A percentile compares a stretch with the other conserved stretches of the same genome.
Evolutionary conservation across 2,797 vertebrate species (phyloP).

Genomic region (Platalea minor): DNA sequence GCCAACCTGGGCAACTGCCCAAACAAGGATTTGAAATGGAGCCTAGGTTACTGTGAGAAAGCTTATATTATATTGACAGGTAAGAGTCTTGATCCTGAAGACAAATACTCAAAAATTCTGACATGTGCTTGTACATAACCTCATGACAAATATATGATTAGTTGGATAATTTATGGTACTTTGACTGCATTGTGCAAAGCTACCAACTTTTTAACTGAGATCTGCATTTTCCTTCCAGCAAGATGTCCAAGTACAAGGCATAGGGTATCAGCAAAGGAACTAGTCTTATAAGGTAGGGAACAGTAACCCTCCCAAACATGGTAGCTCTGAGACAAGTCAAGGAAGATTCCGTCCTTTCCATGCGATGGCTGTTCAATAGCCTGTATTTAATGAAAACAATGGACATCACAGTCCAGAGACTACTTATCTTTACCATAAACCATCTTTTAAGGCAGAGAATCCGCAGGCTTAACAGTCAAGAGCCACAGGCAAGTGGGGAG

Average conservation of each 20-base stretch:
- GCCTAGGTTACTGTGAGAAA: not conserved
- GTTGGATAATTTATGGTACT: not conserved
- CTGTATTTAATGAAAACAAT: not conserved
- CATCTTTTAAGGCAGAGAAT: not conserved
- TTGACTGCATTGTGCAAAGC: not conserved
- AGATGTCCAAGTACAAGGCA: not conserved
- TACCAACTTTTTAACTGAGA: not conserved
- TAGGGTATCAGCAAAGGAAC: not conserved
- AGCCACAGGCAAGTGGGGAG: not conserved
- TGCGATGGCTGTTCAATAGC: rapidly evolving
- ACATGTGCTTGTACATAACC: not conserved
- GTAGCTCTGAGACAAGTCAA: not conserved
- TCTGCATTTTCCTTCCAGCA: not conserved
- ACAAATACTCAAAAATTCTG: not conserved
- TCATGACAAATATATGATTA: not conserved
- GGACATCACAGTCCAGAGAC: not conserved
- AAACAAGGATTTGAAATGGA: not conserved
- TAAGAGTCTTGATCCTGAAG: not conserved
- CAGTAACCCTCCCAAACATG: not conserved
- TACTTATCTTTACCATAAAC: not conserved
- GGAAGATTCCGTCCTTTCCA: not conserved
- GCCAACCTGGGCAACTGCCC: not conserved
- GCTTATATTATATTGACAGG: not conserved
- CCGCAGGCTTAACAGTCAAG: not conserved
- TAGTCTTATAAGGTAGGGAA: not conserved